phyloP scores from a whole-genome alignment of 2,888 invertebrate genomes.

The Tetragonisca angustula region DNA sequence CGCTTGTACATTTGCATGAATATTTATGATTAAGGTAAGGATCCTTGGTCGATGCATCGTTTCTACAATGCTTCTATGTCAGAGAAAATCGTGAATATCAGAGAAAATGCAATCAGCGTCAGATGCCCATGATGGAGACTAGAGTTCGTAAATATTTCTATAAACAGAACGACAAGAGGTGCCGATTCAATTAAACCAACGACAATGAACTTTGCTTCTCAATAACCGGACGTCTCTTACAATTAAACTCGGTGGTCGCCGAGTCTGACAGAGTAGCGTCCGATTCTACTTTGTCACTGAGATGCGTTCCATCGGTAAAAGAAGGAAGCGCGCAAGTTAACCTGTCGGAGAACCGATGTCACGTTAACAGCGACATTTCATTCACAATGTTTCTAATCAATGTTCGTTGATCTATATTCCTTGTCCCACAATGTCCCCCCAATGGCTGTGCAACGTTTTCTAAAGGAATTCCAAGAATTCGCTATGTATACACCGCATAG shows the following conservation, averaged over 20 bases:
- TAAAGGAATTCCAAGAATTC: neutral
- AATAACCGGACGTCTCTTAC: neutral
- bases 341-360: neutral
- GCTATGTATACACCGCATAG: neutral
- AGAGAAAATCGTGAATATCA: too few species aligned
- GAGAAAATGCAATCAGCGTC: too few species aligned
- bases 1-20: too few species aligned
- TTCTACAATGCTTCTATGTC: too few species aligned
- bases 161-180: too few species aligned
- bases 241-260: neutral
- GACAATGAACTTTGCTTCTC: neutral
- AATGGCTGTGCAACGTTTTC: too few species aligned
- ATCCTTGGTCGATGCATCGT: too few species aligned
- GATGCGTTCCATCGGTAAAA: neutral
- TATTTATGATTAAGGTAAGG: too few species aligned
- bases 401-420: too few species aligned
- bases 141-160: too few species aligned
- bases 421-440: too few species aligned
- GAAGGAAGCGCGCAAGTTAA: neutral
- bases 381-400: neutral
- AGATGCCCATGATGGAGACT: too few species aligned
- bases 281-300: conserved; percentile 8
- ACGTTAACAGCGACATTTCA: neutral
- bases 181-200: neutral
- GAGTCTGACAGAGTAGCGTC: neutral